Evolutionary conservation across 2,113 vertebrate genomes (phyloP).

Genomic region (Pica pica): DNA sequence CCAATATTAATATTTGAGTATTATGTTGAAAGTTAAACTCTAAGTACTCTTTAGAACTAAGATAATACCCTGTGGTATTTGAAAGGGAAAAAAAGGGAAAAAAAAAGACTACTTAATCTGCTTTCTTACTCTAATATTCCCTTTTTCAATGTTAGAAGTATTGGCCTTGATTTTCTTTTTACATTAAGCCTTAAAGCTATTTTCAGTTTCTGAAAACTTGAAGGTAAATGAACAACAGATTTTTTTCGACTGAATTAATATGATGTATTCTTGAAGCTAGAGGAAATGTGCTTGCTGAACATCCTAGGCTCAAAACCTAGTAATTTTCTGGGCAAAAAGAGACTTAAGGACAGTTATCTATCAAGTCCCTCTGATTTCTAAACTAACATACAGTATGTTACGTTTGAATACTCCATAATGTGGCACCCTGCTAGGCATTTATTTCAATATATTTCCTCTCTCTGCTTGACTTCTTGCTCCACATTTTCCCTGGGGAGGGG

Average conservation of each 20-base stretch:
- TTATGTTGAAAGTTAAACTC: neutral
- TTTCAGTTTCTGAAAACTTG: neutral
- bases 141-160: neutral
- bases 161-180: neutral
- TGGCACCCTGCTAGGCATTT: neutral
- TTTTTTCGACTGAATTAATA: neutral
- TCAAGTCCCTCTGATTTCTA: neutral
- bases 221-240: neutral
- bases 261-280: neutral
- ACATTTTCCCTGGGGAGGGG: accelerated
- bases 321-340: neutral
- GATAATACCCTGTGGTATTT: neutral
- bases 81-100: neutral
- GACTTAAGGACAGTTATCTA: neutral
- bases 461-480: neutral
- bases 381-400: neutral
- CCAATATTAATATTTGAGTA: neutral
- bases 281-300: neutral
- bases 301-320: neutral
- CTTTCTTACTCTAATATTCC: neutral
- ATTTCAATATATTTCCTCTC: neutral
- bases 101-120: neutral
- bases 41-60: neutral
- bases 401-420: neutral
- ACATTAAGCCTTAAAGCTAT: neutral